phyloP scores from a whole-genome alignment of 2,797 vertebrate species.

The Platalea minor region DNA sequence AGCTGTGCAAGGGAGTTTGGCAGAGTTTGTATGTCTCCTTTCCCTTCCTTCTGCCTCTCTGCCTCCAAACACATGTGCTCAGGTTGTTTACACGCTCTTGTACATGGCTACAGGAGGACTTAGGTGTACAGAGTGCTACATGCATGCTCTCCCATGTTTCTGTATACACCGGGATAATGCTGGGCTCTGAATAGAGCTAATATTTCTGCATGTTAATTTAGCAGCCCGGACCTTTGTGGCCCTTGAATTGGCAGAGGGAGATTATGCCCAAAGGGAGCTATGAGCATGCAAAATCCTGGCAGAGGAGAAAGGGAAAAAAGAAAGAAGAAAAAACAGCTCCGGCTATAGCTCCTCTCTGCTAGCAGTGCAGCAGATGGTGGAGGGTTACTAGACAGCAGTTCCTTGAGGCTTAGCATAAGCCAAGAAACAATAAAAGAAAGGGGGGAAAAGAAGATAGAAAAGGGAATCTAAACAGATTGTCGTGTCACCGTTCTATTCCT shows the following conservation, averaged over 20 bases:
- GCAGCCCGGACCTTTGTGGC: background rate
- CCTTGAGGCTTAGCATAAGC: slow-evolving; percentile 42
- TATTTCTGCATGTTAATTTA: background rate
- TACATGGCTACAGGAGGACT: background rate
- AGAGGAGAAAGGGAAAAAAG: background rate
- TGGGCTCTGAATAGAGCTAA: background rate
- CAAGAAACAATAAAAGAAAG: slow-evolving; percentile 46
- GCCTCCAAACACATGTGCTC: background rate
- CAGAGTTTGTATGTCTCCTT: background rate
- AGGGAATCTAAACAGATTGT: slow-evolving; percentile 28
- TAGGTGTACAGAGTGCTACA: background rate
- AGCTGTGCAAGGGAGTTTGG: background rate
- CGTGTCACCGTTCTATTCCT: background rate
- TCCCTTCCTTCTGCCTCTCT: background rate
- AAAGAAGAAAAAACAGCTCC: background rate
- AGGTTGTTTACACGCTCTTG: background rate
- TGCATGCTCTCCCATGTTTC: background rate
- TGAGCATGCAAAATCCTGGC: background rate
- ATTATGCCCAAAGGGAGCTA: background rate
- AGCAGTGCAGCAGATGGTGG: slow-evolving; percentile 24
- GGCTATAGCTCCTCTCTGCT: background rate
- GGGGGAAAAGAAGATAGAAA: background rate
- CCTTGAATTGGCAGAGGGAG: background rate
- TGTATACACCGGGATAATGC: background rate
- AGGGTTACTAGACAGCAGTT: slow-evolving; percentile 46